A percentile compares a stretch with the other conserved stretches of the same genome.
Conservation (phyloP, 2,797 vertebrate genomes). For the Hoplostethus mediterraneus region DNA sequence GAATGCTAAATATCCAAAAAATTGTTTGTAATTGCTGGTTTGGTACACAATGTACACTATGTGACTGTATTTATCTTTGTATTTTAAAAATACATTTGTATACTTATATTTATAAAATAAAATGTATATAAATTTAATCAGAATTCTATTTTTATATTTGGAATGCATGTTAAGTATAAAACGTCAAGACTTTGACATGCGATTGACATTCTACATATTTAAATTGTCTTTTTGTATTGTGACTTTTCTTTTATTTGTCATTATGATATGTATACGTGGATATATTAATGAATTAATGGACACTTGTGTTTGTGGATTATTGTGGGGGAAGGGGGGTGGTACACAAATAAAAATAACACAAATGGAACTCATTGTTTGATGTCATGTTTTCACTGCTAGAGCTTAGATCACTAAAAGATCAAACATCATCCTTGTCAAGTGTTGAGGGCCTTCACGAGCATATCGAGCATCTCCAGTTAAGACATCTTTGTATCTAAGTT, state of each 20-base stretch:
- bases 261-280: constrained; percentile 77
- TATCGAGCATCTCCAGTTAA: too few relatives aligned
- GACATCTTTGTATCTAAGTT: too few relatives aligned
- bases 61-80: constrained; percentile 99
- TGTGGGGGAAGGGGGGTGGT: constrained; percentile 47
- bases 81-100: constrained; percentile 99
- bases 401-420: too few relatives aligned
- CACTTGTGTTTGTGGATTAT: constrained; percentile 71
- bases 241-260: constrained; percentile 72
- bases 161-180: constrained; percentile 84
- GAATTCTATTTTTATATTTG: constrained; percentile 99
- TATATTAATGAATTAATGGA: constrained; percentile 76
- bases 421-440: too few relatives aligned
- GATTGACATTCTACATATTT: constrained; percentile 77
- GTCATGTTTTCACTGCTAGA: too few relatives aligned
- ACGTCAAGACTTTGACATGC: constrained; percentile 82
- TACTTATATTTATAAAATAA: constrained; percentile 96
- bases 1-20: constrained; percentile 98
- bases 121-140: constrained; percentile 88
- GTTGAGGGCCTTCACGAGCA: too few relatives aligned
- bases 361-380: constrained; percentile 1
- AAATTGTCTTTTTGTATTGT: constrained; percentile 78
- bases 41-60: constrained; percentile 94
- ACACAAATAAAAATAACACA: constrained; percentile 71
- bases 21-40: constrained; percentile 92